Percentiles rank a stretch among this genome's conserved stretches.
Conservation (phyloP, 1,140 invertebrate species). For the Drosophila subpulchrella region DNA sequence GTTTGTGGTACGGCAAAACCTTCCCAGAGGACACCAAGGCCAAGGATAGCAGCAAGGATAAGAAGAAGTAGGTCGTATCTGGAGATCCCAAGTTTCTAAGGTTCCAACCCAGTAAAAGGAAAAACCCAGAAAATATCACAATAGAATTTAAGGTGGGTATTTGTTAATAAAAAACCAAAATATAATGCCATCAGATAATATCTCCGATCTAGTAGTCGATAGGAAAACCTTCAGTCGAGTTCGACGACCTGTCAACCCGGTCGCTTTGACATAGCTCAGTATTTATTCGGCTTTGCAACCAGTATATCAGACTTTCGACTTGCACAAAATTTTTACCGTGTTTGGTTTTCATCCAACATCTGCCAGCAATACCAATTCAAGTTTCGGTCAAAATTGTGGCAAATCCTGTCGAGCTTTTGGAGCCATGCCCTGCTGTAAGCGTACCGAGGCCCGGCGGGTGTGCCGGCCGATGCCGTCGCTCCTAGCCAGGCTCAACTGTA, state of each 20-base stretch:
- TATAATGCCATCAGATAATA: background rate
- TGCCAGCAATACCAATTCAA: background rate
- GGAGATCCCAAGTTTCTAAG: too few species aligned
- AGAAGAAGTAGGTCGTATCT: slow-evolving; percentile 12
- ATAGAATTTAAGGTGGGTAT: background rate
- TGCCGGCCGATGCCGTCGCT: slow-evolving; percentile 52
- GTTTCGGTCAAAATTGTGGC: slow-evolving; percentile 25
- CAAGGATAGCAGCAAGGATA: slow-evolving; percentile 39
- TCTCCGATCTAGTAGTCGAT: slow-evolving; percentile 22
- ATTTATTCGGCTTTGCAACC: background rate
- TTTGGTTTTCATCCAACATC: background rate
- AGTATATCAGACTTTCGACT: slow-evolving; percentile 3
- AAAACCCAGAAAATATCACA: background rate
- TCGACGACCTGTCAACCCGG: slow-evolving; percentile 18
- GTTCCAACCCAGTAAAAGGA: too few species aligned
- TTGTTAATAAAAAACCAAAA: background rate
- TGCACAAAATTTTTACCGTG: slow-evolving; percentile 17
- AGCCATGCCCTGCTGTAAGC: slow-evolving; percentile 48
- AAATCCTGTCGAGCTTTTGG: background rate
- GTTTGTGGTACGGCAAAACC: slow-evolving; percentile 64
- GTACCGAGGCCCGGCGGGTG: slow-evolving; percentile 33
- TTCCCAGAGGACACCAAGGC: slow-evolving; percentile 35
- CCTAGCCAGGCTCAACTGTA: slow-evolving; percentile 59
- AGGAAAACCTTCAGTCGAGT: background rate
- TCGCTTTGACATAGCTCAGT: slow-evolving; percentile 7